A percentile compares a stretch with the other conserved stretches of the same genome.
These are phyloP conservation scores for Norana najaformis DNA, from an alignment of 2,888 invertebrate genomes.

Conservation along the genomic window DNA sequence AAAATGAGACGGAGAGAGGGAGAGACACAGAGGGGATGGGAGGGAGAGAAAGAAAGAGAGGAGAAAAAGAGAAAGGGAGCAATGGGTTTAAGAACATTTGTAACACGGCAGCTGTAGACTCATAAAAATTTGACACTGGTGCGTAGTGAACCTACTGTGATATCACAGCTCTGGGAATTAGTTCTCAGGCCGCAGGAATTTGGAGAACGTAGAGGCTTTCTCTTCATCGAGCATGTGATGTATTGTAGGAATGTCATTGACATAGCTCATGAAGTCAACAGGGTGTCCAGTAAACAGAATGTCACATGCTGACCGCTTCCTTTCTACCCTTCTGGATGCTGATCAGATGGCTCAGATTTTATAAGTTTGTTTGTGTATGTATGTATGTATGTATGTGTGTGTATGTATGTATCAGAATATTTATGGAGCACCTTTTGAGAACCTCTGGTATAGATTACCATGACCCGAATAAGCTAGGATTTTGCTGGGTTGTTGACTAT, in stretches of 20 bases:
- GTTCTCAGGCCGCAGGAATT: neutral
- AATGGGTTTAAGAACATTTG: neutral
- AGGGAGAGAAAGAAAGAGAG: neutral
- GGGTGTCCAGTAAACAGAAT: neutral
- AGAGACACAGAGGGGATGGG: too few species aligned
- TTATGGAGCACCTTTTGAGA: too few species aligned
- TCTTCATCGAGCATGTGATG: neutral
- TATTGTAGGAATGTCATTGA: neutral
- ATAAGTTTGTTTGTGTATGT: neutral
- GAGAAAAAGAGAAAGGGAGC: neutral
- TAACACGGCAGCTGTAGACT: neutral
- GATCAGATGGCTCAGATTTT: neutral
- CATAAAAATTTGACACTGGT: neutral
- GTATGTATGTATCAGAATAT: too few species aligned
- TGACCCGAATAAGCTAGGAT: too few species aligned
- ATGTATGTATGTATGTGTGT: too few species aligned
- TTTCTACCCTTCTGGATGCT: too few species aligned
- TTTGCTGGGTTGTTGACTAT: too few species aligned
- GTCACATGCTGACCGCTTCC: neutral
- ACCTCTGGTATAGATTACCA: too few species aligned
- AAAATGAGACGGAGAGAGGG: too few species aligned
- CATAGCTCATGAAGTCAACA: too few species aligned
- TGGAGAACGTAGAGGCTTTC: neutral
- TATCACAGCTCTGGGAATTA: neutral
- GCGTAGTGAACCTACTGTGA: neutral